These are phyloP conservation scores for Pycnomerus fuliginosus DNA, from an alignment of 2,888 invertebrate species.

Conservation along the genomic window DNA sequence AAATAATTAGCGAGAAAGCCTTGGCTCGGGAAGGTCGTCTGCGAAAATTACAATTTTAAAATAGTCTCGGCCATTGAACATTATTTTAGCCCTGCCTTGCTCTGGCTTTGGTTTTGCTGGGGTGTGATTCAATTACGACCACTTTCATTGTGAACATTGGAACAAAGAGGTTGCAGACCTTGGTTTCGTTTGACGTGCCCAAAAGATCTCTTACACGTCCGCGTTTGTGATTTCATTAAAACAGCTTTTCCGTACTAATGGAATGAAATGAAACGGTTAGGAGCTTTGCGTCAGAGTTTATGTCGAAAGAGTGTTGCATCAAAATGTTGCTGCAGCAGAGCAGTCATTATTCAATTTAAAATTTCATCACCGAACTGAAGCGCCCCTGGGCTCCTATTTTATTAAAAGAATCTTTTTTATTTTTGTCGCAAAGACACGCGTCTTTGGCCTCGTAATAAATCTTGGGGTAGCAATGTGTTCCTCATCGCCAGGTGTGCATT, in stretches of 20 bases:
- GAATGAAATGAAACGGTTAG: slow-evolving; percentile 16
- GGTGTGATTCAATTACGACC: slow-evolving; percentile 6
- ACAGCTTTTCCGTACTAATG: not conserved
- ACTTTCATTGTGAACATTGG: slow-evolving; percentile 11
- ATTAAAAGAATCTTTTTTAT: slow-evolving; percentile 9
- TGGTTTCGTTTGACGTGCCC: no score
- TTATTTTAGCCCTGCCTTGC: slow-evolving; percentile 13
- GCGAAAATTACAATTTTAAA: slow-evolving; percentile 24
- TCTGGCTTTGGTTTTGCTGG: slow-evolving; percentile 1
- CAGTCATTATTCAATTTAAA: slow-evolving; percentile 41
- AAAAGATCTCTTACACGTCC: not conserved
- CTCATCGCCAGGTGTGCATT: slow-evolving; percentile 35
- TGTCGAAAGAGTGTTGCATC: slow-evolving; percentile 28
- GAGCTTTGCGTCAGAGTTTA: slow-evolving; percentile 25
- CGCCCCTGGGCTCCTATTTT: slow-evolving; percentile 19
- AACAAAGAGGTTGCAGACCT: slow-evolving; percentile 9
- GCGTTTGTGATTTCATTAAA: not conserved
- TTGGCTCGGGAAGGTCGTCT: slow-evolving; percentile 26
- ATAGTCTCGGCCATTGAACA: slow-evolving; percentile 17
- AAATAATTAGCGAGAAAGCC: slow-evolving; percentile 29
- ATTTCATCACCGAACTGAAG: slow-evolving; percentile 19
- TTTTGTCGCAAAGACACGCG: slow-evolving; percentile 13
- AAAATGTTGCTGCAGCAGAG: slow-evolving; percentile 22
- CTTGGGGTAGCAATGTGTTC: slow-evolving; percentile 7
- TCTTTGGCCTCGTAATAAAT: slow-evolving; percentile 12